Base-by-base conservation (phyloP, 2,888 invertebrate genomes). In the Candidula unifasciata region DNA sequence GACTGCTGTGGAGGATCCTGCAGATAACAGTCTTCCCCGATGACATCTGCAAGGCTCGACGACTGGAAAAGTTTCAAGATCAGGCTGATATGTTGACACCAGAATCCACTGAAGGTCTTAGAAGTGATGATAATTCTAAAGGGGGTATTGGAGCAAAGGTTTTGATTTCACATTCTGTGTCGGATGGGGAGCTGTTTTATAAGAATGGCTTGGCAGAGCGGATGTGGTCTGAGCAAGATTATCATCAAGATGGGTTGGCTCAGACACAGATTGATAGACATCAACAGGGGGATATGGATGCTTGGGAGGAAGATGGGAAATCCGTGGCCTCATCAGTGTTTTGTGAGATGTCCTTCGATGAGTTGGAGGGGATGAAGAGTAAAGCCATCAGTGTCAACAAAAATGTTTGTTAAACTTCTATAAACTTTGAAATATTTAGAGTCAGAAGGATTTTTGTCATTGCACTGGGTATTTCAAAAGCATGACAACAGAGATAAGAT, bases 11-110 rank as follows among this genome's bases (percentile, higher is more conserved):
- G 27, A 82, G 91, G 77, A 87, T 89, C 18, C 16, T 91, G 44
- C 90, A 91, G 81, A 87, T 89, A 80, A 89, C 90, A 18, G 83
- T 91, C n/a, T 90, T 88, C 84, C 91, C 92, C 0, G 88, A 90
- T 79, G 90, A 88, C 71, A 89, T 91, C 27, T 88, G 90, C 79
- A 79, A 85, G 71, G 89, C 89, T 21, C 90, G 89, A 64, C 87
- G 86, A 54, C 80, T 82, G 69, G 90, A 91, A 87, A 91, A 91
- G 81, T 78, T 73, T 18, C 80, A 33, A 18, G 35, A 74, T 54
- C 35, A 69, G 21, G n/a, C 2, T 10, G n/a, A 21, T 13, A 27
- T 8, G 8, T n/a, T 52, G 6, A 3, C 44, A 0, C 73, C 24
- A n/a, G 73, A 73, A 73, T 18, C 33, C n/a, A 3, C 44, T 44